Conservation (phyloP, 1,140 invertebrate genomes). For the Cydia strobilella region DNA sequence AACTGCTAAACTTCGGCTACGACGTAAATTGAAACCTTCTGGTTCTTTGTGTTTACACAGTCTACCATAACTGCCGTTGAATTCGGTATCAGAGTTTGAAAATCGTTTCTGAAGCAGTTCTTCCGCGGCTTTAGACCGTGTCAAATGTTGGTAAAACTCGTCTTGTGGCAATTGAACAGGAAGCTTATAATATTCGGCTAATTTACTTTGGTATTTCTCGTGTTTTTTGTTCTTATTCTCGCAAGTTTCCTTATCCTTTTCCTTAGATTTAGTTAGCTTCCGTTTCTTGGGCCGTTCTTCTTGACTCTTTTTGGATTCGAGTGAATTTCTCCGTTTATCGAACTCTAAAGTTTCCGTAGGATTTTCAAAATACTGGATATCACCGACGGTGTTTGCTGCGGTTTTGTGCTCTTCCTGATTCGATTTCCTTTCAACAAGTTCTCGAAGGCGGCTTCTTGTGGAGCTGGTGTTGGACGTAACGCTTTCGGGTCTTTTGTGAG, state of each 20-base stretch:
- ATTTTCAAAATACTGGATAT: slow-evolving; percentile 79
- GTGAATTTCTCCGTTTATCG: slow-evolving; percentile 64
- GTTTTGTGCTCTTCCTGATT: slow-evolving; percentile 74
- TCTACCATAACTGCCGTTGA: slow-evolving; percentile 73
- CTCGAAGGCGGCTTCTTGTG: slow-evolving; percentile 77
- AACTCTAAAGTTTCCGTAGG: slow-evolving; percentile 78
- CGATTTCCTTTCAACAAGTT: slow-evolving; percentile 77
- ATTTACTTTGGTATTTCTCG: slow-evolving; percentile 75
- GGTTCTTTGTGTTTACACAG: slow-evolving; percentile 75
- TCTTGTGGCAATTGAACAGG: slow-evolving; percentile 73
- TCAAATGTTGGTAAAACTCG: slow-evolving; percentile 76
- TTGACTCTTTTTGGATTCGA: slow-evolving; percentile 64
- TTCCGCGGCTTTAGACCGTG: slow-evolving; percentile 71
- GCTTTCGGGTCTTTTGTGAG: slow-evolving; percentile 71
- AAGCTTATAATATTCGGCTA: slow-evolving; percentile 74
- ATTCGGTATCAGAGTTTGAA: slow-evolving; percentile 72
- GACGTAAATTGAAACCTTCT: slow-evolving; percentile 84
- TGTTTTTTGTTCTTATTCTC: slow-evolving; percentile 73
- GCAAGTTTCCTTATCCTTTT: slow-evolving; percentile 55
- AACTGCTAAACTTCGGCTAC: slow-evolving; percentile 87
- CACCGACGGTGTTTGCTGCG: slow-evolving; percentile 71
- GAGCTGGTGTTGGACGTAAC: slow-evolving; percentile 74
- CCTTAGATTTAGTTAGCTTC: slow-evolving; percentile 66
- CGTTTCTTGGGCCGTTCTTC: slow-evolving; percentile 71
- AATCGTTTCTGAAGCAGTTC: slow-evolving; percentile 72